Evolutionary conservation across 2,888 invertebrate species (phyloP).

Genomic region (Caprella mutica): DNA sequence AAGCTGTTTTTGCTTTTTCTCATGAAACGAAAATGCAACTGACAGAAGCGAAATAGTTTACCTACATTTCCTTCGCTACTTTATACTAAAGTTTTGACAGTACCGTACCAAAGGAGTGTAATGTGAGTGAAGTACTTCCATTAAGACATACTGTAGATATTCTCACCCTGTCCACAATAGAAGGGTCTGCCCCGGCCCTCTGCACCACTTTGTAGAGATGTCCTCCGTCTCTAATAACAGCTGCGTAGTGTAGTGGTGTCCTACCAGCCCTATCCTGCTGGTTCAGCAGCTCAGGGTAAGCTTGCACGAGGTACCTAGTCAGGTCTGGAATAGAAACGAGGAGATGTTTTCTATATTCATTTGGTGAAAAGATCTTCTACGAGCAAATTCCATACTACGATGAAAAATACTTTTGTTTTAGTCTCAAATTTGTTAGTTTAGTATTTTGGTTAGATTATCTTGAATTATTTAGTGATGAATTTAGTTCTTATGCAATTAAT

Average conservation of each 20-base stretch:
- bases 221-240: constrained; percentile 52
- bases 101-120: neutral
- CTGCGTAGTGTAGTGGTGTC: constrained; percentile 44
- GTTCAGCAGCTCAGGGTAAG: constrained; percentile 78
- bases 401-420: no score
- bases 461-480: neutral
- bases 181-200: constrained; percentile 74
- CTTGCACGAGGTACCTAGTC: constrained; percentile 52
- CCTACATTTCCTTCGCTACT: neutral
- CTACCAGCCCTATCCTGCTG: constrained; percentile 43
- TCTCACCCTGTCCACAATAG: constrained; percentile 68
- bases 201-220: constrained; percentile 74
- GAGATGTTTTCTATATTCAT: no score
- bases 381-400: no score
- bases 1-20: no score
- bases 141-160: constrained; percentile 38
- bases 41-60: neutral
- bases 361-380: no score
- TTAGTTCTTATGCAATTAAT: neutral
- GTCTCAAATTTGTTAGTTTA: no score
- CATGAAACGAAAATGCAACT: no score
- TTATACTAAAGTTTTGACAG: neutral
- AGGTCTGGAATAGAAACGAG: constrained; percentile 18
- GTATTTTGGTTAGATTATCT: neutral
- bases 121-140: neutral